Percentiles rank a stretch among this genome's conserved stretches.
Evolutionary conservation across 1,140 invertebrate genomes (phyloP).

Genomic region (Ostrea edulis): DNA sequence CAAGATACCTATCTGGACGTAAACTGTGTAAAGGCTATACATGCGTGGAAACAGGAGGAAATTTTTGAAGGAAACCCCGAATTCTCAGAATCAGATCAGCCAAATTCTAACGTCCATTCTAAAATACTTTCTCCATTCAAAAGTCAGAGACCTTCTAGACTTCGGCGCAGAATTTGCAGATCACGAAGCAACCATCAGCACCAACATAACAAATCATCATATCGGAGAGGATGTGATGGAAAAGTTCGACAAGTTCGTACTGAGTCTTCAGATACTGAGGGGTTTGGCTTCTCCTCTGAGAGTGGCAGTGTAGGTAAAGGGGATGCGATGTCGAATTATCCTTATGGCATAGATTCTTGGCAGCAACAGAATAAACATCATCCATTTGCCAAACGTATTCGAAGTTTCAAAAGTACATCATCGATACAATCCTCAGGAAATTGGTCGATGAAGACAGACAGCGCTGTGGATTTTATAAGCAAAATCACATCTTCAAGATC

Average conservation of each 20-base stretch:
- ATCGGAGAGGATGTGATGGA: slow-evolving; percentile 4
- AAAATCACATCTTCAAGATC: slow-evolving; percentile 10
- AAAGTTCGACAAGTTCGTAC: not conserved
- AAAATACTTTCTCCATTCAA: not conserved
- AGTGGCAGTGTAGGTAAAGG: not conserved
- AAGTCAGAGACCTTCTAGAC: slow-evolving; percentile 19
- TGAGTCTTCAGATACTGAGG: not conserved
- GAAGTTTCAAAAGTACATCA: slow-evolving; percentile 5
- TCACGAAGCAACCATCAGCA: slow-evolving; percentile 14
- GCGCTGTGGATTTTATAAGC: not conserved
- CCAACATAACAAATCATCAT: not conserved
- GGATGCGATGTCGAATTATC: not conserved
- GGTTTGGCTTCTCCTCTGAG: not conserved
- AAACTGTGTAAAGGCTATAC: not conserved
- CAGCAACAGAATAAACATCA: not conserved
- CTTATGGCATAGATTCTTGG: not conserved
- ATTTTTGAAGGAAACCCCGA: not conserved
- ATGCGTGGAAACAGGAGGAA: slow-evolving; percentile 16
- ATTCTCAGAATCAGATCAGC: not conserved
- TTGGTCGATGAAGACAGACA: slow-evolving; percentile 17
- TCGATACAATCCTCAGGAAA: not conserved
- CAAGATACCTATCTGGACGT: slow-evolving; percentile 25
- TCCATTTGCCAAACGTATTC: not conserved
- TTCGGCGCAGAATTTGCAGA: not conserved
- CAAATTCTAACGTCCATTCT: not conserved